A percentile compares a stretch with the other conserved stretches of the same genome.
These are phyloP conservation scores for Tetrapedia diversipes DNA, from an alignment of 2,888 invertebrate genomes.

Conservation along the genomic window DNA sequence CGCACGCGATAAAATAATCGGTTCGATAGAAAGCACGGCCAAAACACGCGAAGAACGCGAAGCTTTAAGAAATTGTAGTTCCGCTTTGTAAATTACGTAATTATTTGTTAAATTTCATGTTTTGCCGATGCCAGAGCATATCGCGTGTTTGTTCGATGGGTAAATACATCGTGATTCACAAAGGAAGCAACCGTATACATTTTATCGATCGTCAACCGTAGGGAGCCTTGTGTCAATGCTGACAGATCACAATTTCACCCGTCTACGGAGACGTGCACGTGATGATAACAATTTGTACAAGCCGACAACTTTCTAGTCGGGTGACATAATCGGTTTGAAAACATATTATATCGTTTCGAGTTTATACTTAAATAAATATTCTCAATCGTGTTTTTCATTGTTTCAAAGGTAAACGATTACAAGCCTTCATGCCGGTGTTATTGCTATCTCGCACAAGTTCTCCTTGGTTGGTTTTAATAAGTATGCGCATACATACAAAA, in stretches of 20 bases:
- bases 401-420: background rate
- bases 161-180: constrained; percentile 49
- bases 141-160: constrained; percentile 11
- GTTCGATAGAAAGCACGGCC: background rate
- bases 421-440: background rate
- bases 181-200: constrained; percentile 32
- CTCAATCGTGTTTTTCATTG: background rate
- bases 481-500: background rate
- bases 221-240: constrained; percentile 2
- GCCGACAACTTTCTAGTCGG: background rate
- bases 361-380: too few species aligned
- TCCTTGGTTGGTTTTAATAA: constrained; percentile 2
- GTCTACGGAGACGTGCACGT: too few species aligned
- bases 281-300: constrained; percentile 1
- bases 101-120: too few species aligned
- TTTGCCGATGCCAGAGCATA: background rate
- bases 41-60: constrained; percentile 8
- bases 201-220: constrained; percentile 2
- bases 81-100: background rate
- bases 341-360: background rate
- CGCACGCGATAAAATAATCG: constrained; percentile 45
- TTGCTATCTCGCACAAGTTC: background rate
- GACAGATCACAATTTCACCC: background rate
- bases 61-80: too few species aligned
- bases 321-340: constrained; percentile 1